Evolutionary conservation across 2,113 vertebrate genomes (phyloP).

Genomic region (Puffinus mauretanicus): DNA sequence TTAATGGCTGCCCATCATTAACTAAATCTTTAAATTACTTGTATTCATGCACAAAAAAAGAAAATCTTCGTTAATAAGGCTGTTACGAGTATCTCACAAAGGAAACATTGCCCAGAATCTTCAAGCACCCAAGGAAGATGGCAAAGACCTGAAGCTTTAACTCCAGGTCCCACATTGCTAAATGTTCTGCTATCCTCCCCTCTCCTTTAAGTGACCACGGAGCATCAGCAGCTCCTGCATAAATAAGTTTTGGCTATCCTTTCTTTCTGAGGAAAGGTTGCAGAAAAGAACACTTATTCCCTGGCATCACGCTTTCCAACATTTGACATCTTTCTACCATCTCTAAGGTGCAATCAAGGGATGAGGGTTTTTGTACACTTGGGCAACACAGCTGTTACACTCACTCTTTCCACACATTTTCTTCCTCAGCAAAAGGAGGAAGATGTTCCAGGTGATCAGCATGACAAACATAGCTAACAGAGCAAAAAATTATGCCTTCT

Average conservation of each 20-base stretch:
- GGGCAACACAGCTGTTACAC: neutral
- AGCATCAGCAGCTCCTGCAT: neutral
- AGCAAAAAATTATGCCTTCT: neutral
- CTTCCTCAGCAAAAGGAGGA: neutral
- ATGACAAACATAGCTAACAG: neutral
- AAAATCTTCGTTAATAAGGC: neutral
- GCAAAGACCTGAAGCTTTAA: neutral
- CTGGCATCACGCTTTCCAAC: neutral
- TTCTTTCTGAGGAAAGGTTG: neutral
- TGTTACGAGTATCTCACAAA: neutral
- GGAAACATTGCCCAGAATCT: neutral
- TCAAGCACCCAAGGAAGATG: neutral
- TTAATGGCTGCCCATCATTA: neutral
- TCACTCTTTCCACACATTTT: neutral
- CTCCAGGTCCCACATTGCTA: neutral
- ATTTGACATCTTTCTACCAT: neutral
- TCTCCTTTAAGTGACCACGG: neutral
- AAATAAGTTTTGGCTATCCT: neutral
- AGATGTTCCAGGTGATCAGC: neutral
- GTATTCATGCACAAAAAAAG: neutral
- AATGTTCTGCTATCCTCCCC: neutral
- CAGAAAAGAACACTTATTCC: neutral
- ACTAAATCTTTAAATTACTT: neutral
- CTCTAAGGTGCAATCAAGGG: neutral
- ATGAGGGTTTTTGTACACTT: accelerated